Percentiles rank a stretch among this genome's conserved stretches.
Conservation (phyloP, 2,888 invertebrate species). For the Helleia helle region DNA sequence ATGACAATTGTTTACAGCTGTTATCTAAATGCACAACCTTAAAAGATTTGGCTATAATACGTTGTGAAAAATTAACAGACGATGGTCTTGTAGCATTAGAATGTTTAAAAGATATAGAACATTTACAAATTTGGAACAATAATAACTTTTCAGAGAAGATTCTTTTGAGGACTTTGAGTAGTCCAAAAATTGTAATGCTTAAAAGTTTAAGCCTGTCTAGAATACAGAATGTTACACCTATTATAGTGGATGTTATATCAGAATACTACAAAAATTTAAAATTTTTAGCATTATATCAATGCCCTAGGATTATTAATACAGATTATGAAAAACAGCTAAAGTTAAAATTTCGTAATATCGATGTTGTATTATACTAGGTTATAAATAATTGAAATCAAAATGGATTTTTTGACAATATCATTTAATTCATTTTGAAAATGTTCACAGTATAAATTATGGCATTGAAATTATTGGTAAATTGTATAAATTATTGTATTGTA, state of each 20-base stretch:
- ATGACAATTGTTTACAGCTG: constrained; percentile 43
- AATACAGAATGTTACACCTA: constrained; percentile 49
- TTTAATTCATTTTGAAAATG: constrained; percentile 18
- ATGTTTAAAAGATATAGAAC: constrained; percentile 36
- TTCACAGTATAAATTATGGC: constrained; percentile 23
- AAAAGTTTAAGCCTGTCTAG: constrained; percentile 55
- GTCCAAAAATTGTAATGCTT: constrained; percentile 37
- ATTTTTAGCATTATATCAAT: constrained; percentile 59
- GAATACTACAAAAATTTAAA: constrained; percentile 53
- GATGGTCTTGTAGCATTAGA: constrained; percentile 39
- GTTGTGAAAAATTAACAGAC: constrained; percentile 57
- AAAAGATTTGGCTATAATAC: constrained; percentile 50
- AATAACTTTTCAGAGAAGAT: constrained; percentile 43
- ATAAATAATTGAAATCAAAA: background rate
- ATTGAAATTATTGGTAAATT: constrained; percentile 15
- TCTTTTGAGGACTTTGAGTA: constrained; percentile 41
- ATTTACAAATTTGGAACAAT: constrained; percentile 64
- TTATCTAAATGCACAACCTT: constrained; percentile 45
- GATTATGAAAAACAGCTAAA: constrained; percentile 58
- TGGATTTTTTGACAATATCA: background rate
- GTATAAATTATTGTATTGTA: constrained; percentile 5
- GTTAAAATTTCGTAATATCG: constrained; percentile 56
- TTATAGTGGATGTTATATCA: constrained; percentile 52
- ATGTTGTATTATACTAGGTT: constrained; percentile 49
- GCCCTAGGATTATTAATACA: constrained; percentile 49